Base-by-base conservation (phyloP, 2,888 invertebrate genomes). In the Erannis defoliaria region DNA sequence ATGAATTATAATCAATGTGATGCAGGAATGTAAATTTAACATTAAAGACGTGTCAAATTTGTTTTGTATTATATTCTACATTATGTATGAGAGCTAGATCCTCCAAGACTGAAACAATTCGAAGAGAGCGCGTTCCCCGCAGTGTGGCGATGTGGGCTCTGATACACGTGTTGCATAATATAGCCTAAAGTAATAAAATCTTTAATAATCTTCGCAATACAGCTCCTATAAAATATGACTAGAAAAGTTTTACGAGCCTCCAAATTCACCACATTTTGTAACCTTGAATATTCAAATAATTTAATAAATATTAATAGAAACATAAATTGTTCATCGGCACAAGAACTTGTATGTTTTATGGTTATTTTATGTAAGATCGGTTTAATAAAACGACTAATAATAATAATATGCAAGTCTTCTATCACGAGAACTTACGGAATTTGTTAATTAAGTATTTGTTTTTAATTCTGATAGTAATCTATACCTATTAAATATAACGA, bases 261-360 rank as follows among this genome's bases (percentile, higher is more conserved):
- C 5, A 43, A 43, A 55, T 60, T 60, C 26, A n/a, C 43, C 18
- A 61, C 55, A 40, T 55, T 60, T 60, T 18, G 59, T 51, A 26
- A 61, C 55, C 55, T 61, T 56, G 8, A 48, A 56, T 40, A 55
- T 57, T 53, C 26, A 56, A 57, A 62, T 51, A 33, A 38, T 35
- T 33, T 57, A 46, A 61, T 55, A 62, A 56, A 62, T 56, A 62
- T 62, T 62, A 48, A 62, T 54, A 16, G 29, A 42, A 57, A 53
- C 56, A 62, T 62, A 62, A 62, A 62, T 62, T 62, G 33, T 56
- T 53, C 29, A 62, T 62, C 53, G 62, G 62, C 56, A 62, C 43
- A 45, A n/a, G 31, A 53, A 62, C 56, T 53, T 12, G 53, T 56
- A 42, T 53, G 33, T 57, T 62, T 62, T 57, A 62, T 51, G 46